Conservation (phyloP, 1,140 invertebrate genomes). For the Drosophila tristis region DNA sequence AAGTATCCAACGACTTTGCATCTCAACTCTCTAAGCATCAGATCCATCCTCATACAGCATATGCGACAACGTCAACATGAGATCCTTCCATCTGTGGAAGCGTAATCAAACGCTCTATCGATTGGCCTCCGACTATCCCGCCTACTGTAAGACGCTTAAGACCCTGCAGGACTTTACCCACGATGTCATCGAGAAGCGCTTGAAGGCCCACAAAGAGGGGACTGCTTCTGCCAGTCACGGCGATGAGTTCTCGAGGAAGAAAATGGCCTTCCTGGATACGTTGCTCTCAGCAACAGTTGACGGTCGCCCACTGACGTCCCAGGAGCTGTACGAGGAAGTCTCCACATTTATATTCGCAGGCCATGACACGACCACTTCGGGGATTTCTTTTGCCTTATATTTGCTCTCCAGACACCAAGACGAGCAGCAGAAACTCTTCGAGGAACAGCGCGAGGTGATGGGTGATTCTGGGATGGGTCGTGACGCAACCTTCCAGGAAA, state of each 20-base stretch:
- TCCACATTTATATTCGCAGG: conserved; percentile 91
- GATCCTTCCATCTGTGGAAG: conserved; percentile 65
- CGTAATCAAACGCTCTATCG: conserved; percentile 43
- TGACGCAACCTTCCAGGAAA: conserved; percentile 86
- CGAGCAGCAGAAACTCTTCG: conserved; percentile 85
- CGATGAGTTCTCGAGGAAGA: conserved; percentile 62
- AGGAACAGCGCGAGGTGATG: conserved; percentile 85
- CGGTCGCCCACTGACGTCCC: conserved; percentile 86
- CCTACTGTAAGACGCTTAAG: conserved; percentile 42
- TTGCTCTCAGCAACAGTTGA: conserved; percentile 84
- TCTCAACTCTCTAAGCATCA: neutral
- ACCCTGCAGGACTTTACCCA: conserved; percentile 72
- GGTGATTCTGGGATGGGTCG: conserved; percentile 79
- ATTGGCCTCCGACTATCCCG: conserved; percentile 49
- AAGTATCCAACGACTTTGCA: neutral
- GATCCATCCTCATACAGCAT: conserved; percentile 39
- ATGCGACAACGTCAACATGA: conserved; percentile 64
- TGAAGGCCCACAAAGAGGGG: conserved; percentile 29
- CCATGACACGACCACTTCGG: conserved; percentile 84
- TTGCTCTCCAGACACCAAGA: conserved; percentile 72
- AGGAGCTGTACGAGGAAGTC: conserved; percentile 89
- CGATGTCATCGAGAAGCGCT: conserved; percentile 69
- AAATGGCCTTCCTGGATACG: conserved; percentile 75
- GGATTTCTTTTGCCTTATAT: conserved; percentile 76
- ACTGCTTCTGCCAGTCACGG: neutral